Evolutionary conservation across 2,797 vertebrate genomes (phyloP).

Genomic region (Crenichthys baileyi): DNA sequence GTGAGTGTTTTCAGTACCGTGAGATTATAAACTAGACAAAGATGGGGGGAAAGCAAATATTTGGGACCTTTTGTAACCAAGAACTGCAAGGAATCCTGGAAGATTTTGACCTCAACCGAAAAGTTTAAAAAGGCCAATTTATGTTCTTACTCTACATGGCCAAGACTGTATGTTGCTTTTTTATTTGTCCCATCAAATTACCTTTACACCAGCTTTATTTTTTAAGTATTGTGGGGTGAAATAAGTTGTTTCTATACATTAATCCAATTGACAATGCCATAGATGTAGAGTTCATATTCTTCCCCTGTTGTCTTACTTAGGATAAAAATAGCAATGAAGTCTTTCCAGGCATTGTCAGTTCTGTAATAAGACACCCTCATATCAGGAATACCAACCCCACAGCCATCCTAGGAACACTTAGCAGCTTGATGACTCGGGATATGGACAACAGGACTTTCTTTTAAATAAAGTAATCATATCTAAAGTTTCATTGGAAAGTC

Average conservation of each 20-base stretch:
- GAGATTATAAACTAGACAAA: conserved; percentile 7
- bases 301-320: conserved; percentile 5
- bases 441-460: too few species aligned
- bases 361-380: conserved; percentile 50
- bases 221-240: background rate
- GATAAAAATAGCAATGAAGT: conserved; percentile 57
- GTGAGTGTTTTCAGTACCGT: background rate
- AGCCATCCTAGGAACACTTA: background rate
- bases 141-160: background rate
- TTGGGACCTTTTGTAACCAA: conserved; percentile 10
- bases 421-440: background rate
- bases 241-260: background rate
- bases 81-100: background rate
- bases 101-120: background rate
- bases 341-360: conserved; percentile 51
- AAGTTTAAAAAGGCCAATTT: background rate
- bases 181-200: background rate
- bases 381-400: conserved; percentile 21
- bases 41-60: conserved; percentile 18
- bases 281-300: background rate
- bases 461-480: background rate
- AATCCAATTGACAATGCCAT: background rate
- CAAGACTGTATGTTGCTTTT: background rate
- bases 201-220: background rate
- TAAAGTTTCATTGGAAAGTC: background rate